Conservation (phyloP, 1,140 invertebrate genomes). For the Orussus abietinus region DNA sequence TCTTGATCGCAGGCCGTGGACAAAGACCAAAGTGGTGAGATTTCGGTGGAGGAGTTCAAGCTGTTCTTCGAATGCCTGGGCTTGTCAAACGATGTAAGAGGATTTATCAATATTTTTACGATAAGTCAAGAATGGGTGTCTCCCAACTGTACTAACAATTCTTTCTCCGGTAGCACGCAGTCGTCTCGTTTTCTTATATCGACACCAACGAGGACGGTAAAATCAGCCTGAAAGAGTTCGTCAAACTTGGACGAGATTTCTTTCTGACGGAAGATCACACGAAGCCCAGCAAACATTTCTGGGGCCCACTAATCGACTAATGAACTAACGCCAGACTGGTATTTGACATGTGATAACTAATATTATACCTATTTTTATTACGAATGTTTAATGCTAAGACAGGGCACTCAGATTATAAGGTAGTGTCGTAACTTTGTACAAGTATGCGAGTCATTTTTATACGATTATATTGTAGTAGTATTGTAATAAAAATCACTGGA, state of each 20-base stretch:
- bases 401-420: no score
- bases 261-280: conserved; percentile 73
- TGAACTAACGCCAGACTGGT: no score
- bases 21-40: conserved; percentile 71
- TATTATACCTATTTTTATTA: no score
- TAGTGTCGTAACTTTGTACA: no score
- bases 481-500: no score
- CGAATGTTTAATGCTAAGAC: no score
- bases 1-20: conserved; percentile 67
- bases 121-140: no score
- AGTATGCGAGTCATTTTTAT: no score
- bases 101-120: neutral
- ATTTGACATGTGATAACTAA: no score
- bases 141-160: conserved; percentile 3
- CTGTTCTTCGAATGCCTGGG: conserved; percentile 77
- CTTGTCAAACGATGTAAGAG: conserved; percentile 61
- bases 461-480: no score
- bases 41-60: conserved; percentile 77
- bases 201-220: conserved; percentile 74
- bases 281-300: conserved; percentile 77
- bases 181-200: conserved; percentile 71
- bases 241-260: conserved; percentile 73
- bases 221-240: conserved; percentile 72
- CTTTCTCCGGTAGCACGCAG: conserved; percentile 56
- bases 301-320: conserved; percentile 68